These are phyloP conservation scores for Polydrusus pterygomalis DNA, from an alignment of 2,888 invertebrate genomes.

Conservation along the genomic window DNA sequence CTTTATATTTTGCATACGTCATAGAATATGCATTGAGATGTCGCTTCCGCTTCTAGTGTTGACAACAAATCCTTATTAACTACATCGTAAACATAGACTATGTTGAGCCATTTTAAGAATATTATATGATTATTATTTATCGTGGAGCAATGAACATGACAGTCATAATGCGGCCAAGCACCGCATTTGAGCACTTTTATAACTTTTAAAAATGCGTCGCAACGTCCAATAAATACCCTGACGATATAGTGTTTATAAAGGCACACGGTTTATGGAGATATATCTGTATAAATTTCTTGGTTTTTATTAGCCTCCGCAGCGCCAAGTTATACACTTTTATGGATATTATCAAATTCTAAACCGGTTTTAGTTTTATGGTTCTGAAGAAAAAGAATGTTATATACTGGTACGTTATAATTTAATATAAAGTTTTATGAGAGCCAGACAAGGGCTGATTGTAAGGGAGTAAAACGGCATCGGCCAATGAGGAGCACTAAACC, in stretches of 20 bases:
- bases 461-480: too few relatives aligned
- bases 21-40: too few relatives aligned
- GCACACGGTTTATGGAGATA: conserved; percentile 41
- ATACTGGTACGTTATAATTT: neutral
- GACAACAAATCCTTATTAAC: conserved; percentile 29
- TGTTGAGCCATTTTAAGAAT: conserved; percentile 21
- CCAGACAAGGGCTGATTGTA: too few relatives aligned
- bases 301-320: conserved; percentile 34
- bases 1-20: too few relatives aligned
- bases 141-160: conserved; percentile 35
- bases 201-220: conserved; percentile 43
- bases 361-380: conserved; percentile 12
- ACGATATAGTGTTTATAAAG: conserved; percentile 51
- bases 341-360: conserved; percentile 23
- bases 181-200: conserved; percentile 41
- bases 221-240: conserved; percentile 45
- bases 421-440: neutral
- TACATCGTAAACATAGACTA: conserved; percentile 31
- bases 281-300: conserved; percentile 41
- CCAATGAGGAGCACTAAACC: too few relatives aligned
- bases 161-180: conserved; percentile 37
- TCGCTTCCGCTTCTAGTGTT: too few relatives aligned
- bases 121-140: conserved; percentile 36
- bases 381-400: neutral
- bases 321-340: conserved; percentile 19